Base-by-base conservation (phyloP, 2,888 invertebrate species). In the Cephonodes hylas region DNA sequence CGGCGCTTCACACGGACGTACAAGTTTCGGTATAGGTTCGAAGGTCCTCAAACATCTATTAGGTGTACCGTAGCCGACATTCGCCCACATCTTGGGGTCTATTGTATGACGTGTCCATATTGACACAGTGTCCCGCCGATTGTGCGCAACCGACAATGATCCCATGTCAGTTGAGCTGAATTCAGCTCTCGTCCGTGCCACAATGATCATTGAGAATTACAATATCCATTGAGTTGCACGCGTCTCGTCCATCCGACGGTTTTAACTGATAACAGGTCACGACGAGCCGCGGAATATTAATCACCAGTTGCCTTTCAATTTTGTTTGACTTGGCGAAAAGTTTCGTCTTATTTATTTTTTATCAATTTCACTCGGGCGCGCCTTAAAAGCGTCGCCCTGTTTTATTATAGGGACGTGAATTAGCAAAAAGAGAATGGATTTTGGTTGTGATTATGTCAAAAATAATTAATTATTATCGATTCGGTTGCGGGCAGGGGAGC, bases 391-490 rank as follows among this genome's bases (percentile, higher is more conserved):
- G 85, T 84, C 86, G 81, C 86, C 80, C 81, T 83, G 83, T 91
- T 92, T 89, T 89, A 91, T 94, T 93, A 92, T 93, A 90, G 93
- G 91, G 93, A 93, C 94, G 91, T 94, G 94, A 94, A 94, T 94
- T 94, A 94, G 93, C 94, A 93, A 93, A 92, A 94, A 94, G 93
- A 93, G 93, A 94, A 93, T 93, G 93, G 94, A 93, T 93, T 93
- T 92, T 83, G 89, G 93, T 88, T 84, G 93, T 94, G 94, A 94
- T 94, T 94, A 94, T 93, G 94, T 94, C 94, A 94, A 94, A 94
- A 94, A 94, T 94, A 94, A 94, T 94, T 94, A 94, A 94, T 94
- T 94, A 94, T 93, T 93, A 93, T 94, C 93, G 94, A 94, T 94
- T 93, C 84, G 76, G 77, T 73, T 75, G 78, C 81, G 83, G 77